Conservation (phyloP, 2,888 invertebrate species). For the Heliconius ethilla region DNA sequence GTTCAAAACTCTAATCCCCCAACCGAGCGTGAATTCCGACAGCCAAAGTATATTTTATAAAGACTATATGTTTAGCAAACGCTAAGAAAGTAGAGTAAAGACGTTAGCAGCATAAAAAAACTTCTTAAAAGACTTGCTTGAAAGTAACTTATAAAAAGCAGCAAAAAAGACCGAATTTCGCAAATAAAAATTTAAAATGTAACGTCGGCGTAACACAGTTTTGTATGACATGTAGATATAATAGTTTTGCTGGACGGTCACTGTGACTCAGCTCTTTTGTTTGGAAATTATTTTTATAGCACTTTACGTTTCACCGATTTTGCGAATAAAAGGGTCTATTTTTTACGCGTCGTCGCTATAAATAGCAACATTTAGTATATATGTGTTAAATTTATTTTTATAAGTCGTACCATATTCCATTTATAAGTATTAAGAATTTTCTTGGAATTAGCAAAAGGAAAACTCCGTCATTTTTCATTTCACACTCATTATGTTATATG, state of each 20-base stretch:
- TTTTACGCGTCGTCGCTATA: neutral
- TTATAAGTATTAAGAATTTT: conserved; percentile 17
- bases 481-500: neutral
- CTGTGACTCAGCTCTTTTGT: conserved; percentile 18
- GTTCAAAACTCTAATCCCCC: neutral
- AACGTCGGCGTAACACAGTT: neutral
- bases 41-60: conserved; percentile 7
- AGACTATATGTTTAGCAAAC: neutral
- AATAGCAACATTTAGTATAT: neutral
- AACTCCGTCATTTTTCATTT: neutral
- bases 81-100: conserved; percentile 4
- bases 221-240: neutral
- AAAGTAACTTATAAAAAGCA: conserved; percentile 4
- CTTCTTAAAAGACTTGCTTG: conserved; percentile 1
- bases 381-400: conserved; percentile 6
- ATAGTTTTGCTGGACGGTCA: conserved; percentile 1
- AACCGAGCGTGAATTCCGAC: conserved; percentile 1
- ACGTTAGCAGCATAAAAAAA: conserved; percentile 1
- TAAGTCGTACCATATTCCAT: conserved; percentile 5
- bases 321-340: conserved; percentile 6
- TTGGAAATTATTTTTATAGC: conserved; percentile 11
- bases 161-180: neutral
- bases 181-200: conserved; percentile 18
- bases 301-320: conserved; percentile 9
- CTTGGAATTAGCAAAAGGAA: conserved; percentile 6